Conservation (phyloP, 1,140 invertebrate species). For the Drosophila athabasca region DNA sequence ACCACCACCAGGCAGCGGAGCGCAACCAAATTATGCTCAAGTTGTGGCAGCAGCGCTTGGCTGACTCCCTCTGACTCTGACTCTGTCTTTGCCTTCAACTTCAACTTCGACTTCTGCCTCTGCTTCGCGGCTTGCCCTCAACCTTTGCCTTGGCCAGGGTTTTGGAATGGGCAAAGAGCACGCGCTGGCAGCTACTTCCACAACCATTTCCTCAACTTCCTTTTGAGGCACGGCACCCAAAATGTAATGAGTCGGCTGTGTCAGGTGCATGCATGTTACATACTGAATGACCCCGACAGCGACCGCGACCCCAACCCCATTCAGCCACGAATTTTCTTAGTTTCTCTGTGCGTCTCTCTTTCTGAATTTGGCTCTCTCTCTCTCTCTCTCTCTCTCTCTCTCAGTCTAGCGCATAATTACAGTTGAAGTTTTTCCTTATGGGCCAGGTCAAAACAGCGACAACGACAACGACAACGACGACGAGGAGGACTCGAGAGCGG, state of each 20-base stretch:
- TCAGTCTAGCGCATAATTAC: constrained; percentile 60
- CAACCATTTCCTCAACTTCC: constrained; percentile 71
- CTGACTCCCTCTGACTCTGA: constrained; percentile 38
- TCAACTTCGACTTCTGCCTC: constrained; percentile 23
- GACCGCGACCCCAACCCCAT: constrained; percentile 47
- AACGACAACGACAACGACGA: constrained; percentile 16
- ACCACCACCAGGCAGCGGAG: constrained; percentile 52
- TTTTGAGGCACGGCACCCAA: constrained; percentile 45
- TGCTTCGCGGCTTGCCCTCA: constrained; percentile 5
- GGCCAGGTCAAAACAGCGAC: constrained; percentile 30
- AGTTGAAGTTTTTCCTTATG: constrained; percentile 72
- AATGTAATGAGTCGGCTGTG: constrained; percentile 69
- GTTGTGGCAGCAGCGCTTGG: constrained; percentile 69
- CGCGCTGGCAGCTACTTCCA: constrained; percentile 57
- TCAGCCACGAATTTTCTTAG: constrained; percentile 64
- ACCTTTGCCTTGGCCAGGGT: constrained; percentile 25
- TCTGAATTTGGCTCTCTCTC: constrained; percentile 3
- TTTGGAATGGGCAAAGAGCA: constrained; percentile 61
- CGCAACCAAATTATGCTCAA: constrained; percentile 77
- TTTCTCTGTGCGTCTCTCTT: constrained; percentile 4
- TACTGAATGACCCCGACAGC: constrained; percentile 56
- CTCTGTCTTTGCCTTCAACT: constrained; percentile 42
- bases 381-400: constrained; percentile 3
- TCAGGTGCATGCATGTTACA: constrained; percentile 70
- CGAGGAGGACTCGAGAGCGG: constrained; percentile 21